phyloP scores from a whole-genome alignment of 2,113 vertebrate genomes.

The Syngnathus floridae region DNA sequence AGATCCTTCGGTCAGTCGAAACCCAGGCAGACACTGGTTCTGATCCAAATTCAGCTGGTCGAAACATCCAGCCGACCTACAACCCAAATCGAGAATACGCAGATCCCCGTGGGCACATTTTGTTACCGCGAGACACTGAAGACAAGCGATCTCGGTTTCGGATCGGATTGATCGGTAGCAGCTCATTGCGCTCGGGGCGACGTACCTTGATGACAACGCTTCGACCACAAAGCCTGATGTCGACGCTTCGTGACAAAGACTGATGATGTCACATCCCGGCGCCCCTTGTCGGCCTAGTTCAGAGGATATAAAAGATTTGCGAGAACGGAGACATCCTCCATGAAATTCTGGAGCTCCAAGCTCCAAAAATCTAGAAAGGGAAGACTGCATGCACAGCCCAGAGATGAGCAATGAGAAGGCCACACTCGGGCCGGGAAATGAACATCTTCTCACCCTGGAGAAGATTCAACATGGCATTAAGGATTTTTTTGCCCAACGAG shows the following conservation, averaged over 20 bases:
- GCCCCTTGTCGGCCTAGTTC: background rate
- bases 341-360: background rate
- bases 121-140: background rate
- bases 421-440: background rate
- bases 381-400: background rate
- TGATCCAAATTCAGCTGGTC: too few relatives aligned
- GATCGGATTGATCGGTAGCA: background rate
- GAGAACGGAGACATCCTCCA: background rate
- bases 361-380: background rate
- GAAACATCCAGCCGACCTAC: too few relatives aligned
- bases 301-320: background rate
- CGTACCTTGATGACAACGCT: background rate
- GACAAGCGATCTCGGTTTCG: background rate
- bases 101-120: background rate
- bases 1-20: too few relatives aligned
- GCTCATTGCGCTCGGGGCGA: background rate
- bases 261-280: background rate
- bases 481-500: background rate
- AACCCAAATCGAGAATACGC: background rate
- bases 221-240: slow-evolving; percentile 2
- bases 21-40: too few relatives aligned
- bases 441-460: background rate
- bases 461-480: slow-evolving; percentile 7
- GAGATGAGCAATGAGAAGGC: background rate
- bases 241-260: background rate